Evolutionary conservation across 2,113 vertebrate species (phyloP), one percentile per base, ranked within the genome.

Genomic region (Nothocercus nigrocapillus): DNA sequence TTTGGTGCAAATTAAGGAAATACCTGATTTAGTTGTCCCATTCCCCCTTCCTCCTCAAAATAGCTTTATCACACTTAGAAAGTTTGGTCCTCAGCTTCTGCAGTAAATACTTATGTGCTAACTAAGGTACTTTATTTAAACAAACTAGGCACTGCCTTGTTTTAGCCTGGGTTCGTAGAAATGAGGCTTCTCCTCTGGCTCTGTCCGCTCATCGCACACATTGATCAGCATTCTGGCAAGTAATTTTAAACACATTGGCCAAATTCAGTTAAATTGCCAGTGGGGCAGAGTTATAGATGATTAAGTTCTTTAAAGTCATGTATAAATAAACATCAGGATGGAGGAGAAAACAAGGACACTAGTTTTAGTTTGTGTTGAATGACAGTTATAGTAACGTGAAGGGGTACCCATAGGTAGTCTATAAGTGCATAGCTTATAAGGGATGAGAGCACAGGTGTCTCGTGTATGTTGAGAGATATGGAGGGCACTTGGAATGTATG

Each of bases 381-480:
- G 4, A 5, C 14, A 38, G 27, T 8, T 19, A 34, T 19, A 25
- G 56, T 79, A 25, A 61, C 78, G 66, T 47, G 27, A 79, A 32
- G 38, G 56, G 34, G 76, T 21, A 53, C 53, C 25, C 2, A 2
- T 32, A 77, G 49, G 11, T 89, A 4, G 1, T 42, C 3, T 42
- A 28, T 45, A 56, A 82, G 25, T 40, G 38, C 27, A 5, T 19
- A 49, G 28, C 14, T 44, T 15, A 3, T 81, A 53, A 34, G 66
- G 58, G 82, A 75, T 4, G 15, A 66, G 30, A 25, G 6, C 20
- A 24, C n/a, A 13, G 22, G 27, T 63, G 13, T 47, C 30, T 75
- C 6, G 2, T 0, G 0, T 3, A 13, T 9, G 3, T 79, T 79
- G 21, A 63, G 30, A 79, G 42, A 28, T 85, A 21, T 40, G 1